These are phyloP conservation scores for cattle (Bos taurus) DNA, from an alignment of 2,113 vertebrate genomes.

Conservation along the genomic window DNA sequence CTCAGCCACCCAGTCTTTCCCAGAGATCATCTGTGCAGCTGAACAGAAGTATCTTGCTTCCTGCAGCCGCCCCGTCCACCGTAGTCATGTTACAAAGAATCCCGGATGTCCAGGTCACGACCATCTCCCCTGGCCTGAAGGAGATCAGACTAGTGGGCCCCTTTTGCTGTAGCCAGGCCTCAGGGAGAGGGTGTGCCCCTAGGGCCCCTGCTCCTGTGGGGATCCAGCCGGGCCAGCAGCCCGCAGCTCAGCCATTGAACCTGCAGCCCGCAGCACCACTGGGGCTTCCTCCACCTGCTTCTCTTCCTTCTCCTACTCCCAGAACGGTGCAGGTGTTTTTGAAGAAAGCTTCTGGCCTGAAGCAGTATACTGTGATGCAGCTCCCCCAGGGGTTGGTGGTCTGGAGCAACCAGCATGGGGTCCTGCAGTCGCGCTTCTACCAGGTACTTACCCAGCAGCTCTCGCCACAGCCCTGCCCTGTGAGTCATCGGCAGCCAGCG, in stretches of 20 bases:
- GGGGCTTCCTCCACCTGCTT: fast-evolving
- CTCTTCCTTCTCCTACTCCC: not conserved
- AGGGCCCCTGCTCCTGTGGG: not conserved
- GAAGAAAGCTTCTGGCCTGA: not conserved
- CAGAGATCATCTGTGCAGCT: conserved; percentile 87
- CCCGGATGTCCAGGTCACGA: conserved; percentile 62
- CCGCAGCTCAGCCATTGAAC: not conserved
- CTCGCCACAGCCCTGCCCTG: not conserved
- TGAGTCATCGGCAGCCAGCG: fast-evolving
- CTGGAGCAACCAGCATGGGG: not conserved
- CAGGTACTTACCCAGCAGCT: not conserved
- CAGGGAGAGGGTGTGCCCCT: not conserved
- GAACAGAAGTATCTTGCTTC: conserved; percentile 83
- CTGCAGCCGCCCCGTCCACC: conserved; percentile 78
- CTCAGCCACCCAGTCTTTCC: conserved; percentile 85
- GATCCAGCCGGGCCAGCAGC: not conserved
- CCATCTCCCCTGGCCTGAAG: not conserved
- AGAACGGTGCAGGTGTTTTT: not conserved
- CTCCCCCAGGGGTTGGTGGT: not conserved
- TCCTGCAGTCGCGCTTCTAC: fast-evolving
- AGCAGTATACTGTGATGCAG: not conserved
- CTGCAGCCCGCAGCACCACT: fast-evolving
- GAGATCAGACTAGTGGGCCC: not conserved
- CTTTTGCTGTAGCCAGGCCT: not conserved
- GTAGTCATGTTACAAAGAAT: conserved; percentile 81